Evolutionary conservation across 2,888 invertebrate genomes (phyloP), one percentile per base, ranked within the genome.

Genomic region (Agonopterix heracliana): DNA sequence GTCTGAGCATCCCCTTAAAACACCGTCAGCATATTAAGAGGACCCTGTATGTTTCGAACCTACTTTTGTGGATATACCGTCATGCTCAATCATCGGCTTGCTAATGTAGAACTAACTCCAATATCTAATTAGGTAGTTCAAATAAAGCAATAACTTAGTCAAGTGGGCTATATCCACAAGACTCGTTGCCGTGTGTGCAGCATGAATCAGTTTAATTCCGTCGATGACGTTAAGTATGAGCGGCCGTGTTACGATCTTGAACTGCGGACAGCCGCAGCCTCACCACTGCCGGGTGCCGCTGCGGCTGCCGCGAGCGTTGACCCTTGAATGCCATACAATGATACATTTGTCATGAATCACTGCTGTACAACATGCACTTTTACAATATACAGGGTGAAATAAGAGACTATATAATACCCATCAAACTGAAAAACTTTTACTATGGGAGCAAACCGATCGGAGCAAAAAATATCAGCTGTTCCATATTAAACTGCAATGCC

Each of bases 271-370:
- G 48, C 46, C 44, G n/a, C 51, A 48, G 48, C 46, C 42, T 17
- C 41, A 34, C 56, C 63, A 65, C 58, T 55, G 57, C 57, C 59
- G 64, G 45, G 45, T 51, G 45, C 41, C 46, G 8, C 64, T 65
- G 60, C 60, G 60, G 62, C 61, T 69, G 73, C 62, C 68, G 71
- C 74, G 82, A 68, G 60, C 84, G 60, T 80, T 83, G 81, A 84
- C 79, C 84, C 75, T 66, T 74, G 63, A 74, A 73, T 79, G 72
- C 71, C 76, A 72, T 64, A 76, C 71, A 74, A 74, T 74, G 62
- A 70, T 67, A n/a, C 8, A 70, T 73, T 75, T 77, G 73, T 77
- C 76, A 76, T 74, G 67, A 77, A 73, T 76, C 72, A 71, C 61
- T 54, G 60, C 55, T 60, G 59, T 26, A 52, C 62, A 58, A 57